Conservation (phyloP, 1,140 invertebrate genomes). For the Chironomus tepperi region DNA sequence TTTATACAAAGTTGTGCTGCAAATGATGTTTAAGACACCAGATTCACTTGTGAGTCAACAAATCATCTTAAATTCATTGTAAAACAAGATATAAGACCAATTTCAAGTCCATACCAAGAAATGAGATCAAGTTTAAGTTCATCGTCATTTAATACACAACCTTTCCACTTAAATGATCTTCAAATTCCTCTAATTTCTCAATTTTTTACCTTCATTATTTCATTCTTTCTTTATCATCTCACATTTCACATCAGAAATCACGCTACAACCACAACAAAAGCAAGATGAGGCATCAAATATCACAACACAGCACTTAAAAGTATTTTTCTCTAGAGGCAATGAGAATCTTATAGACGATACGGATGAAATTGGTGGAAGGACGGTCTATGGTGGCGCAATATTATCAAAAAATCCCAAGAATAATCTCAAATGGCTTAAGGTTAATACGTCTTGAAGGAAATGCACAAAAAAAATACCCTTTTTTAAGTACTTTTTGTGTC, state of each 20-base stretch:
- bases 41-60: too few species aligned
- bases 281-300: constrained; percentile 22
- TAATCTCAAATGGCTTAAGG: constrained; percentile 12
- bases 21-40: too few species aligned
- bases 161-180: too few species aligned
- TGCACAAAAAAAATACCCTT: constrained; percentile 25
- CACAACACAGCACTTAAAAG: not conserved
- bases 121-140: too few species aligned
- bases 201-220: too few species aligned
- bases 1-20: too few species aligned
- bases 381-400: not conserved
- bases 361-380: not conserved
- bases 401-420: not conserved
- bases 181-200: too few species aligned
- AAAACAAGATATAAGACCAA: too few species aligned
- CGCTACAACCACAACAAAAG: constrained; percentile 20
- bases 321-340: not conserved
- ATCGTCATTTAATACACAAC: too few species aligned
- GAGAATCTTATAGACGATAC: not conserved
- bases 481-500: not conserved
- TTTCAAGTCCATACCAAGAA: too few species aligned
- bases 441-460: not conserved
- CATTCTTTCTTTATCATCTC: too few species aligned
- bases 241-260: not conserved
- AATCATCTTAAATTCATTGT: too few species aligned